phyloP scores from a whole-genome alignment of 1,140 invertebrate genomes.

The Acyrthosiphon pisum region DNA sequence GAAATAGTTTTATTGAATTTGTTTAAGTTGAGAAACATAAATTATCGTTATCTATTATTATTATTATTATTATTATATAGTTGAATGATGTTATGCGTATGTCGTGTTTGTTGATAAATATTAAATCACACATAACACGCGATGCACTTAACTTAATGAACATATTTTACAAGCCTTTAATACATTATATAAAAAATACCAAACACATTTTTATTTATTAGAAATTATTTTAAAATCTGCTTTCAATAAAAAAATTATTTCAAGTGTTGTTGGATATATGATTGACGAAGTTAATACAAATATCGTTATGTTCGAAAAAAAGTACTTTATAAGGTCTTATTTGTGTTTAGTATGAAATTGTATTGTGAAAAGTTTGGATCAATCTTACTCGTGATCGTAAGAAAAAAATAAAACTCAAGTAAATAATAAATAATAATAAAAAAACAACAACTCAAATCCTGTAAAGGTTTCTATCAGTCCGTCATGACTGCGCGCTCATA shows the following conservation, averaged over 20 bases:
- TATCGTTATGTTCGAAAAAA: neutral
- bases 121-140: conserved; percentile 46
- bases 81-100: neutral
- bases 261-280: neutral
- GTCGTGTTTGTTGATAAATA: conserved; percentile 27
- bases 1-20: neutral
- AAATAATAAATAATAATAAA: neutral
- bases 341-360: neutral
- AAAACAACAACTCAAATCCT: neutral
- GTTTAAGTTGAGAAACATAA: neutral
- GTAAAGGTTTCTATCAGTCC: neutral
- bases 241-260: neutral
- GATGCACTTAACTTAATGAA: conserved; percentile 52
- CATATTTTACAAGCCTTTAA: neutral
- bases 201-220: conserved; percentile 3
- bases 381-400: neutral
- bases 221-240: neutral
- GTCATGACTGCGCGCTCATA: neutral
- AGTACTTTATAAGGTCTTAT: neutral
- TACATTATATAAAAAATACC: neutral
- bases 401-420: neutral
- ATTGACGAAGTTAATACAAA: neutral
- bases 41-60: conserved; percentile 14
- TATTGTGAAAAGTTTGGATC: neutral
- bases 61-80: neutral